Evolutionary conservation across 1,140 invertebrate genomes (phyloP), one percentile per base, ranked within the genome.

Genomic region (Zaprionus davidi): DNA sequence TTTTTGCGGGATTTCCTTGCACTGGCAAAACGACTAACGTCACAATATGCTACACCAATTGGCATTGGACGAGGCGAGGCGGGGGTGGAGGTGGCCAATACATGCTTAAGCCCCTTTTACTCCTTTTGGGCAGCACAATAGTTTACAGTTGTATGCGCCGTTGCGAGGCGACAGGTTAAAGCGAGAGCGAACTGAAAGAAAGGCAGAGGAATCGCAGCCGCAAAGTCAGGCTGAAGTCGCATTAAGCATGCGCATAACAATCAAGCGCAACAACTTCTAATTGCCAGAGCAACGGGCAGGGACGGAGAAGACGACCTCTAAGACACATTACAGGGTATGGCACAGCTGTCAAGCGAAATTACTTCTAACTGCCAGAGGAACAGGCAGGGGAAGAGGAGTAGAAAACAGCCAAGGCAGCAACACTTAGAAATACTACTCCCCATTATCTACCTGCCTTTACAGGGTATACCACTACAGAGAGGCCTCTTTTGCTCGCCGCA

Each of bases 11-110:
- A 90, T 90, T 90, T 90, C 79, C 20, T 87, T 76, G 85, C 78
- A 62, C 75, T 75, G 83, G 11, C 20, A 87, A 77, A 74, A 71
- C 79, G 66, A 80, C 76, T 74, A 88, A 83, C 73, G 78, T 75
- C 84, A 88, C 83, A 87, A 87, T 87, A 87, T 87, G 83, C 83
- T 87, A 74, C 73, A 82, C 67, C 79, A 87, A 86, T 87, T 82
- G 82, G 64, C 71, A 78, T 68, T 41, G 38, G 38, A n/a, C 5
- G 15, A n/a, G 15, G 2, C 5, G 38, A 6, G 38, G 38, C 15
- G 38, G 0, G 15, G 38, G 2, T 15, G 15, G 3, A 17, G 38
- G 5, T 44, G 5, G 71, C 70, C 79, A 67, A 76, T 71, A 72
- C 62, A 36, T 38, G n/a, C 28, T 36, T 46, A 46, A 46, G 24